These are phyloP conservation scores for Tor tambroides DNA, from an alignment of 2,113 vertebrate genomes.

Conservation along the genomic window DNA sequence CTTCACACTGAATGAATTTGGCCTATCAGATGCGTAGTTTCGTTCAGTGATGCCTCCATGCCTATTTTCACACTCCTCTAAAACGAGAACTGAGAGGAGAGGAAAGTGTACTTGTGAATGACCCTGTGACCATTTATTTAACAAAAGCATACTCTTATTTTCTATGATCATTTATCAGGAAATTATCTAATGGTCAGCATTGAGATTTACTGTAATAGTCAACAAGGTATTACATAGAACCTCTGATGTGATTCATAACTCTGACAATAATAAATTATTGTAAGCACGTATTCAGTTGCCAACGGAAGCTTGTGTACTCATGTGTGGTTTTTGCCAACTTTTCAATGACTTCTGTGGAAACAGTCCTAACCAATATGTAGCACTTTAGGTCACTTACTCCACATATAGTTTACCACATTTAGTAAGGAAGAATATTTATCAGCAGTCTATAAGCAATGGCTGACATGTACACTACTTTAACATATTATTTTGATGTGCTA, in stretches of 20 bases:
- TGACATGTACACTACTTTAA: background rate
- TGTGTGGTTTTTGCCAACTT: background rate
- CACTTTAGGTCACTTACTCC: constrained; percentile 72
- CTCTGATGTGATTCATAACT: background rate
- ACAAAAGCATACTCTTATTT: background rate
- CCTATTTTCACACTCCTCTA: background rate
- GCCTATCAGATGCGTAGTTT: background rate
- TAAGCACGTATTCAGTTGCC: background rate
- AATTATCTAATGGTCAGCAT: background rate
- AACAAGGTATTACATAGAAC: background rate
- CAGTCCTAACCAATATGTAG: constrained; percentile 67
- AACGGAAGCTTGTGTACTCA: background rate
- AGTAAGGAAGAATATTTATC: background rate
- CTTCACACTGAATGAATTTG: background rate
- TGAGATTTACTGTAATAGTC: background rate
- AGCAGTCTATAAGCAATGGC: background rate
- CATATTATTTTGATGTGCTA: background rate
- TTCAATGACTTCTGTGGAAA: constrained; percentile 57
- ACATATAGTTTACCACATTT: constrained; percentile 55
- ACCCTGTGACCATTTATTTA: background rate
- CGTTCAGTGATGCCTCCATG: background rate
- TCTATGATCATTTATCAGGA: background rate
- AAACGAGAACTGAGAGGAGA: constrained; percentile 15
- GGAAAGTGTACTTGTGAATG: background rate
- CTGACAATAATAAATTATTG: background rate